Evolutionary conservation across 2,797 vertebrate genomes (phyloP).

Genomic region (Remorina albescens): DNA sequence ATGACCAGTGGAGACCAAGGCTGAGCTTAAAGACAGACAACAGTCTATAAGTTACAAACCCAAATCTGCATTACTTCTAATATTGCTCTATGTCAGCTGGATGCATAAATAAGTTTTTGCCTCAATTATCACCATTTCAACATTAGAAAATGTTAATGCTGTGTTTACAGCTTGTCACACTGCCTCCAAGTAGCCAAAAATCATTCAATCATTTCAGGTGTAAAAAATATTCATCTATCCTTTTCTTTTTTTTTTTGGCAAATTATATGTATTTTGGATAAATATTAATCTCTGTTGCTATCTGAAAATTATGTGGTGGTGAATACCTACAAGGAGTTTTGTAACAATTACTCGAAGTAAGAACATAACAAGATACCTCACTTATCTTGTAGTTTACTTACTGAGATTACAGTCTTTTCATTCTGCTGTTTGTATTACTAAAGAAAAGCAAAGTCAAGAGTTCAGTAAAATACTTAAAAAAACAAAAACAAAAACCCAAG

Average conservation of each 20-base stretch:
- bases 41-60: background rate
- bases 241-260: no score
- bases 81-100: background rate
- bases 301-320: constrained; percentile 6
- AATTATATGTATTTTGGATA: background rate
- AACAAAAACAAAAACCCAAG: background rate
- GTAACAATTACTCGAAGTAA: constrained; percentile 11
- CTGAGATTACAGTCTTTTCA: background rate
- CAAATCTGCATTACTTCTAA: background rate
- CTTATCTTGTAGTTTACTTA: background rate
- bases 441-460: background rate
- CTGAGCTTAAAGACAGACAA: background rate
- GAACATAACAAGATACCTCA: background rate
- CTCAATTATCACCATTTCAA: background rate
- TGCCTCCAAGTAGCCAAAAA: no score
- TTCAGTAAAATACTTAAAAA: background rate
- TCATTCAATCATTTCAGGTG: no score
- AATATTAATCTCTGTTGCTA: no score
- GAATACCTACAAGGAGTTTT: constrained; percentile 3
- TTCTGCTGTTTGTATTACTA: background rate
- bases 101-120: background rate
- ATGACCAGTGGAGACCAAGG: background rate
- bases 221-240: no score
- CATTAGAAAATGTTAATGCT: background rate
- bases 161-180: background rate